Evolutionary conservation across 2,888 invertebrate species (phyloP).

Genomic region (Euclidia mi): DNA sequence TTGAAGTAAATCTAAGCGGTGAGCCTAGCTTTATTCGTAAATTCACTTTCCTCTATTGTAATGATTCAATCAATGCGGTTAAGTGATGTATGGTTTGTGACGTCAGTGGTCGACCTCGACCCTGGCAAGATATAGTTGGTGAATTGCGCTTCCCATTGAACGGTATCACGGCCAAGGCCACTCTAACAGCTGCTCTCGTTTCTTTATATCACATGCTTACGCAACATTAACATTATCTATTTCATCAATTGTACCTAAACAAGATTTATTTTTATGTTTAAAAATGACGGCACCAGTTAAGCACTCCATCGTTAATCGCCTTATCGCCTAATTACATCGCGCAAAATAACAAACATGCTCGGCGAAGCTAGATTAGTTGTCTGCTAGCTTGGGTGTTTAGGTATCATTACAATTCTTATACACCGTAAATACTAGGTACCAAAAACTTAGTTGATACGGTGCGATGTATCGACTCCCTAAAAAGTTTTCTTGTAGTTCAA

Average conservation of each 20-base stretch:
- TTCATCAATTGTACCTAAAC: conserved; percentile 4
- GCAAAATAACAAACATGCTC: neutral
- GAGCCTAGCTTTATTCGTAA: neutral
- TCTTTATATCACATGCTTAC: conserved; percentile 56
- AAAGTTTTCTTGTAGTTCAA: neutral
- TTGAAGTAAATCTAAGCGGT: neutral
- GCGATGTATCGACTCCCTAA: neutral
- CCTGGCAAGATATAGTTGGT: conserved; percentile 83
- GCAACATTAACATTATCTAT: conserved; percentile 38
- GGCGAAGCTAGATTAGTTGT: neutral
- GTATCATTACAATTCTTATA: neutral
- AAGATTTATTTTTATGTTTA: conserved; percentile 27
- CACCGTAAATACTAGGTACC: neutral
- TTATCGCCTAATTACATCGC: conserved; percentile 9
- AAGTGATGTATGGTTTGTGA: conserved; percentile 44
- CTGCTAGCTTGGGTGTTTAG: conserved; percentile 1
- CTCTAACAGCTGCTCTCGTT: conserved; percentile 72
- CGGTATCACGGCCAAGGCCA: conserved; percentile 86
- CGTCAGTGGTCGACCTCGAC: conserved; percentile 75
- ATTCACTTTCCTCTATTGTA: neutral
- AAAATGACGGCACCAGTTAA: neutral
- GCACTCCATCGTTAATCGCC: neutral
- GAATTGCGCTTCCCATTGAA: conserved; percentile 78
- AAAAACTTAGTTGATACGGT: neutral
- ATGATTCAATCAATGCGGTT: conserved; percentile 28